Percentiles rank a stretch among this genome's conserved stretches.
Conservation (phyloP, 2,888 invertebrate genomes). For the Eupelmus urozonus region DNA sequence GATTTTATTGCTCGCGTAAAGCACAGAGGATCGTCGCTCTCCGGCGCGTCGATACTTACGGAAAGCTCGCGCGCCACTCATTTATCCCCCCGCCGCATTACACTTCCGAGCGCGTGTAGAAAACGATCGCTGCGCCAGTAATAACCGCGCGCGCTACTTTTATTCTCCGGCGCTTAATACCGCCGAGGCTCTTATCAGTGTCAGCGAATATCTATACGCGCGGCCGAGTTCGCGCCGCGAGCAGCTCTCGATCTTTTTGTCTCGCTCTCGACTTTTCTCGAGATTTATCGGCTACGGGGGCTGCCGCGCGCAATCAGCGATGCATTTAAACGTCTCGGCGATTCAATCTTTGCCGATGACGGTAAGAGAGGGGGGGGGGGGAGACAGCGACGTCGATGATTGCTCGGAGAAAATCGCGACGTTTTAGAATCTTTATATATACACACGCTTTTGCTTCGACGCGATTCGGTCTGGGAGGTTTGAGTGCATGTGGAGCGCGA, state of each 20-base stretch:
- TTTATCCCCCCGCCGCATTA: too few species aligned
- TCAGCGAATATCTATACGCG: background rate
- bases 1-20: conserved; percentile 36
- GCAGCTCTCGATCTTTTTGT: too few species aligned
- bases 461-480: too few species aligned
- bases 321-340: conserved; percentile 1
- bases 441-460: too few species aligned
- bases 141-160: conserved; percentile 9
- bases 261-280: background rate
- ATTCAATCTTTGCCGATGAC: conserved; percentile 4
- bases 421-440: background rate
- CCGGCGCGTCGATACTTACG: background rate
- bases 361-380: too few species aligned
- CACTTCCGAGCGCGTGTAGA: background rate
- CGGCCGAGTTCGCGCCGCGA: too few species aligned
- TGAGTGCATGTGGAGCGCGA: too few species aligned
- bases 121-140: conserved; percentile 19
- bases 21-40: too few species aligned
- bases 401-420: background rate
- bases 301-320: background rate
- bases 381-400: background rate
- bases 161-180: conserved; percentile 5
- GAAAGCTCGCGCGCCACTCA: background rate
- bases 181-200: background rate
- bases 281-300: background rate